A percentile compares a stretch with the other conserved stretches of the same genome.
Evolutionary conservation across 2,888 invertebrate species (phyloP).

Genomic region (Vanessa cardui): DNA sequence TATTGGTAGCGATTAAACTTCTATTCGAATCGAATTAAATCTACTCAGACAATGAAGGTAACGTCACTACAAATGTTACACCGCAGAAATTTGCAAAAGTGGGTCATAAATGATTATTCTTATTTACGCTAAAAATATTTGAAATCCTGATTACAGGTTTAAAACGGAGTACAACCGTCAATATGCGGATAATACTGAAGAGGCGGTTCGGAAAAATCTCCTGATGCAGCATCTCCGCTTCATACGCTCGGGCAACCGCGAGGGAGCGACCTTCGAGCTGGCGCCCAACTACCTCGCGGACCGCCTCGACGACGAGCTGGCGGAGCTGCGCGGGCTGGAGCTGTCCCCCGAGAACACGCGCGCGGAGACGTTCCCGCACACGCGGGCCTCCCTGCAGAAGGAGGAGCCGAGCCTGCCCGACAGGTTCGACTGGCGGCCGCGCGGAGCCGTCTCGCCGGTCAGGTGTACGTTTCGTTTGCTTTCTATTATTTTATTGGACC

Average conservation of each 20-base stretch:
- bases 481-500: no score
- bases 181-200: constrained; percentile 61
- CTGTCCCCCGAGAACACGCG: constrained; percentile 36
- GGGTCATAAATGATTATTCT: no score
- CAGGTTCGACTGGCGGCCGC: constrained; percentile 67
- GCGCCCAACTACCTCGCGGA: constrained; percentile 61
- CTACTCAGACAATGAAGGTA: no score
- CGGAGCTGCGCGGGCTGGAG: constrained; percentile 52
- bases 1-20: no score
- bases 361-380: constrained; percentile 58
- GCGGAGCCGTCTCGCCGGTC: constrained; percentile 67
- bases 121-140: no score
- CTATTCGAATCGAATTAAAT: background rate
- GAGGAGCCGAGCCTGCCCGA: constrained; percentile 54
- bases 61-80: no score
- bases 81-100: no score
- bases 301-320: constrained; percentile 58
- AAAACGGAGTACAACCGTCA: constrained; percentile 51
- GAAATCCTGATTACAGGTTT: constrained; percentile 48
- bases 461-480: constrained; percentile 53
- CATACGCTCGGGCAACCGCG: constrained; percentile 62
- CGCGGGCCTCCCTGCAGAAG: constrained; percentile 46
- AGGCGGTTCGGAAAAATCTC: constrained; percentile 65
- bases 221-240: constrained; percentile 60
- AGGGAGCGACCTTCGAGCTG: constrained; percentile 60